Base-by-base conservation (phyloP, 2,113 vertebrate genomes). In the Leucosticte australis region DNA sequence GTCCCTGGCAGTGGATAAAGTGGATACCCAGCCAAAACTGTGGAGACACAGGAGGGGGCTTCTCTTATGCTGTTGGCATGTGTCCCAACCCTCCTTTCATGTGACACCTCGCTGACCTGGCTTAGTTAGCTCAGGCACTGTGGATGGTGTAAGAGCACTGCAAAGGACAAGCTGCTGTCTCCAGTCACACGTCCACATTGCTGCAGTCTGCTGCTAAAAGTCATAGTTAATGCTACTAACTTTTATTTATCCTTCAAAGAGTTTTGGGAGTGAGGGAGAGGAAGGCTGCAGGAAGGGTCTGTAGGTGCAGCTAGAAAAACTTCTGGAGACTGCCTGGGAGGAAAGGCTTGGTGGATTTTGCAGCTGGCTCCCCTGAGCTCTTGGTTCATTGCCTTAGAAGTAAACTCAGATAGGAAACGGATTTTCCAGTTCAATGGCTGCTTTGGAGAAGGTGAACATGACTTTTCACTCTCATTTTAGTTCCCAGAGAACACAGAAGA, bases 1-100 rank as follows among this genome's bases (percentile, higher is more conserved):
- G 28, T 9, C 0, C 0, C n/a, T n/a, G 56, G 56, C 27, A 23
- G 26, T 7, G 50, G 57, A 5, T 35, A 31, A 49, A 13, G 15
- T 1, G n/a, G n/a, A n/a, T n/a, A 56, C 57, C 31, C 50, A 71
- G 22, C 9, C 26, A 13, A 8, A 49, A 56, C 22, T 13, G 35
- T 27, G 67, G 21, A 22, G 57, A 19, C 7, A 7, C 11, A 18
- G 26, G 21, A 26, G 11, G 3, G 17, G 4, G 2, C 42, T 55
- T 49, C 15, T 39, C 17, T 73, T 15, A 13, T 4, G 14, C 17
- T 35, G 17, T 15, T 64, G 42, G 13, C 2, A 1, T 21, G n/a
- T 71, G 42, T 22, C 35, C 35, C 26, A 11, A 6, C 7, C 26
- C 26, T 41, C 26, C 31, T 56, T 26, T 37, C 14, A 15, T 19